Evolutionary conservation across 2,797 vertebrate genomes (phyloP).

Genomic region (Sparidentex hasta): DNA sequence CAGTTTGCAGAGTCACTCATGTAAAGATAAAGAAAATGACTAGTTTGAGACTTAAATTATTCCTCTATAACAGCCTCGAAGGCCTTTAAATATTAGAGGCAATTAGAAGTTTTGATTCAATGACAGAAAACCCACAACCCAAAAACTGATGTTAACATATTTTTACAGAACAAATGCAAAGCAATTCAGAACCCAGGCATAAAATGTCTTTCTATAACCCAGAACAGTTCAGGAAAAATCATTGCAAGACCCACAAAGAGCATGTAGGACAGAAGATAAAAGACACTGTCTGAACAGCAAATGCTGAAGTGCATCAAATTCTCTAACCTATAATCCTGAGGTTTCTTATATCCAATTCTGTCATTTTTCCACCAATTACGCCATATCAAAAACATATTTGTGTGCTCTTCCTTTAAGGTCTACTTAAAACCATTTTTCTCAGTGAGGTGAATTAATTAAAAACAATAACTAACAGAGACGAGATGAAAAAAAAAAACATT

Average conservation of each 20-base stretch:
- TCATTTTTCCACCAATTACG: neutral
- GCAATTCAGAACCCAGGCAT: constrained; percentile 28
- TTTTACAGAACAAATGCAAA: constrained; percentile 31
- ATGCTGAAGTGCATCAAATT: neutral
- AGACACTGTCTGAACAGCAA: constrained; percentile 56
- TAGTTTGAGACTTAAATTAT: neutral
- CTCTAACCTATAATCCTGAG: too few relatives aligned
- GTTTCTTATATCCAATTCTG: too few relatives aligned
- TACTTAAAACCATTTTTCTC: neutral
- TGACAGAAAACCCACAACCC: constrained; percentile 13
- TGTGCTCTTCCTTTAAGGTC: neutral
- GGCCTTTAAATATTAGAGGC: neutral
- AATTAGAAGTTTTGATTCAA: constrained; percentile 8
- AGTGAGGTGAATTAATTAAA: neutral
- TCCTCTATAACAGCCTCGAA: neutral
- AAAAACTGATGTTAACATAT: neutral
- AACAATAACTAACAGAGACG: neutral
- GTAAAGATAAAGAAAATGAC: neutral
- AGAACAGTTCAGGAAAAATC: constrained; percentile 30
- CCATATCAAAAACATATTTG: neutral
- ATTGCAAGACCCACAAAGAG: constrained; percentile 40
- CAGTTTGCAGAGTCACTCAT: neutral
- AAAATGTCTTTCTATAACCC: constrained; percentile 18
- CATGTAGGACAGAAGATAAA: constrained; percentile 32
- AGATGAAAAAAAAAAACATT: neutral